Percentiles rank a stretch among this genome's conserved stretches.
Conservation (phyloP, 2,113 vertebrate species). For the Psilopsiagon aurifrons region DNA sequence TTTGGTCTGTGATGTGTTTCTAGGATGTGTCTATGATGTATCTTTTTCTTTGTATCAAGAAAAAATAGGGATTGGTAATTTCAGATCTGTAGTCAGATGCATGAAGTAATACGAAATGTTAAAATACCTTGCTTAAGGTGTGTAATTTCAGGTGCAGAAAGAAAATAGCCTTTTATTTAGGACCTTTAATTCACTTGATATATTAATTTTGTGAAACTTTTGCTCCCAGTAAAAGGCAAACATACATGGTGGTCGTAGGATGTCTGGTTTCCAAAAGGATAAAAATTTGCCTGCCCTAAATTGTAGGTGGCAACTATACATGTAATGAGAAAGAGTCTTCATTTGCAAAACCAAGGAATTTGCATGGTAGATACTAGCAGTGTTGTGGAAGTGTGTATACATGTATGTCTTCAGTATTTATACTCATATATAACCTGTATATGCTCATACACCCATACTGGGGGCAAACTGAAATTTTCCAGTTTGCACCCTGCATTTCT, state of each 20-base stretch:
- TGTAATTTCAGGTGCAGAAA: background rate
- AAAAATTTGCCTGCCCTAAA: background rate
- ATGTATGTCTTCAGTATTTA: background rate
- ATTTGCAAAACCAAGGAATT: background rate
- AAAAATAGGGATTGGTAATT: background rate
- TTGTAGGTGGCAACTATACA: background rate
- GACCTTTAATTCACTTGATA: background rate
- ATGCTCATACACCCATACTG: background rate
- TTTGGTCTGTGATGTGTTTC: fast-evolving
- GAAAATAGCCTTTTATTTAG: background rate
- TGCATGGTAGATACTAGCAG: fast-evolving
- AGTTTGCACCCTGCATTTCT: background rate
- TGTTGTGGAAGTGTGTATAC: background rate
- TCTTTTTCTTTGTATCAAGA: background rate
- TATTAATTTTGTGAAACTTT: background rate
- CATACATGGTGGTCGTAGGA: fast-evolving
- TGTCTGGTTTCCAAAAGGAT: background rate
- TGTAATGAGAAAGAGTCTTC: background rate
- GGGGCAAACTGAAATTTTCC: background rate
- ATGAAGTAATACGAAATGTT: background rate
- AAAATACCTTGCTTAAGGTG: background rate
- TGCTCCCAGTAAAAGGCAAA: background rate
- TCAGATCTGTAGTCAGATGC: background rate
- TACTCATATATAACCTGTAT: fast-evolving
- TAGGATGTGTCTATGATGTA: background rate